Evolutionary conservation across 2,888 invertebrate genomes (phyloP).

Genomic region (Rotaria sp.): DNA sequence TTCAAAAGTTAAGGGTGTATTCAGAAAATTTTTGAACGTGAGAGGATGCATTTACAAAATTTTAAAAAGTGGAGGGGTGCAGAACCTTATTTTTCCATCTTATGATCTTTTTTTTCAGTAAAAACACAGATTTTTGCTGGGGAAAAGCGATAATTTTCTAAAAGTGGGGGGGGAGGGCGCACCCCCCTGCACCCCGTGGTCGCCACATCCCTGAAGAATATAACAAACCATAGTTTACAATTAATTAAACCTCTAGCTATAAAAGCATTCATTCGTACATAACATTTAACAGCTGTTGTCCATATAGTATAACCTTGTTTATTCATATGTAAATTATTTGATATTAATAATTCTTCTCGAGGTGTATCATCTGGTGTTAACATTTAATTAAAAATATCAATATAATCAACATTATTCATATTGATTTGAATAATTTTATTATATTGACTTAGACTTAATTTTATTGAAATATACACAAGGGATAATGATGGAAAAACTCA

Average conservation of each 20-base stretch:
- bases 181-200: no score
- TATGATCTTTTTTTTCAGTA: no score
- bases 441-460: neutral
- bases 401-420: neutral
- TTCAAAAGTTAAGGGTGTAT: no score
- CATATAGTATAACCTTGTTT: neutral
- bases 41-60: no score
- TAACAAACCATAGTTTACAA: neutral
- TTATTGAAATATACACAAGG: neutral
- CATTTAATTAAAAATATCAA: neutral
- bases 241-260: neutral
- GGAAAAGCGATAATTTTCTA: no score
- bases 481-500: neutral
- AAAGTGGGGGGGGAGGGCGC: no score
- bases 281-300: neutral
- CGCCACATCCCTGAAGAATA: no score
- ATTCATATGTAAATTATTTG: neutral
- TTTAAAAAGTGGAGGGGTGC: no score
- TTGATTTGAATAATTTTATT: no score
- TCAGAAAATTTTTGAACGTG: no score
- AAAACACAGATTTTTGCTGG: no score
- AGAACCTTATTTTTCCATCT: no score
- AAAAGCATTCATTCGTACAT: neutral
- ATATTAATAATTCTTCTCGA: neutral
- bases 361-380: neutral